Percentiles rank a stretch among this genome's conserved stretches.
These are phyloP conservation scores for Aptenodytes forsteri DNA, from an alignment of 2,113 vertebrate species.

Conservation along the genomic window DNA sequence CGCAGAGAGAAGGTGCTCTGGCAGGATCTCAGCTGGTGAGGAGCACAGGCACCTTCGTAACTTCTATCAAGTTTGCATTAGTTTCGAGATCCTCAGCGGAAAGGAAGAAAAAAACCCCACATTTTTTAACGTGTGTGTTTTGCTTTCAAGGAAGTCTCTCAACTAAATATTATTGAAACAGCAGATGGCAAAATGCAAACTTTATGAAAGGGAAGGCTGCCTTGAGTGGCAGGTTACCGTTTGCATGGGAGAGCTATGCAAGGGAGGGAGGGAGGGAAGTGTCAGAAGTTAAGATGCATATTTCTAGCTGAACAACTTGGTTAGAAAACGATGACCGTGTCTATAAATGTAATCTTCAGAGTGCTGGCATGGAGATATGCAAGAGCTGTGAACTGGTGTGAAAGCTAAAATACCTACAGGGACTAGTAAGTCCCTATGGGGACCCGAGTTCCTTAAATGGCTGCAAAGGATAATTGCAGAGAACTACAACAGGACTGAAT, in stretches of 20 bases:
- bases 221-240: slow-evolving; percentile 8
- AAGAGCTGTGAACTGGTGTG: slow-evolving; percentile 63
- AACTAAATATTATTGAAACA: slow-evolving; percentile 40
- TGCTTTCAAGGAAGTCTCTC: slow-evolving; percentile 63
- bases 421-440: slow-evolving; percentile 58
- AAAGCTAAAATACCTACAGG: slow-evolving; percentile 64
- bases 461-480: slow-evolving; percentile 71
- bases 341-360: slow-evolving; percentile 49
- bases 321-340: slow-evolving; percentile 40
- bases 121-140: background rate
- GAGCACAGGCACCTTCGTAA: background rate
- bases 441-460: slow-evolving; percentile 62
- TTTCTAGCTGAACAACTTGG: slow-evolving; percentile 29
- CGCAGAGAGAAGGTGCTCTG: background rate
- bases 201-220: slow-evolving; percentile 17
- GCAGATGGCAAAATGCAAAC: slow-evolving; percentile 53
- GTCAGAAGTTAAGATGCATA: background rate
- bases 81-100: background rate
- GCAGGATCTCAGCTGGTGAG: background rate
- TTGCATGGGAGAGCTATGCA: slow-evolving; percentile 17
- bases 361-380: slow-evolving; percentile 44
- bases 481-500: slow-evolving; percentile 45
- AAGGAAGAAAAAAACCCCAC: background rate
- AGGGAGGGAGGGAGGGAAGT: background rate
- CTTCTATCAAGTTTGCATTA: slow-evolving; percentile 32